phyloP scores from a whole-genome alignment of 2,797 vertebrate species.

The Alca torda region DNA sequence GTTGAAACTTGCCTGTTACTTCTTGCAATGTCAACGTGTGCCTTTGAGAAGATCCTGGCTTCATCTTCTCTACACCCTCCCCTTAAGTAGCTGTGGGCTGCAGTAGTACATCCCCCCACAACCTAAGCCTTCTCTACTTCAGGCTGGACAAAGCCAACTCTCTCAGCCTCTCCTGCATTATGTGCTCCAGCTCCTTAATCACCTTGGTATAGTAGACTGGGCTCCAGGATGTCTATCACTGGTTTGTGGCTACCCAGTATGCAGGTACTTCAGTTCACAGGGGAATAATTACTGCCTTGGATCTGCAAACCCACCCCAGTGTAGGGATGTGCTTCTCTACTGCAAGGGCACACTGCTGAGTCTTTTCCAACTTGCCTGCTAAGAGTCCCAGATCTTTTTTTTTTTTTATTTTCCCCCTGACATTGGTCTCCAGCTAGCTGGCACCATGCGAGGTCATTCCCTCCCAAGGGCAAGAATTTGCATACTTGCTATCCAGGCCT shows the following conservation, averaged over 20 bases:
- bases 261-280: background rate
- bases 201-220: background rate
- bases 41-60: background rate
- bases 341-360: background rate
- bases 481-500: background rate
- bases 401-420: background rate
- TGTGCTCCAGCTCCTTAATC: background rate
- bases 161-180: background rate
- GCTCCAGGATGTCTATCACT: background rate
- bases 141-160: background rate
- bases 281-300: background rate
- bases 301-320: background rate
- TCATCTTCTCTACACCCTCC: background rate
- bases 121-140: background rate
- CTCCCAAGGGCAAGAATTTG: background rate
- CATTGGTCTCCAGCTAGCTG: background rate
- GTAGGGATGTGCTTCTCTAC: background rate
- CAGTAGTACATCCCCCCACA: background rate
- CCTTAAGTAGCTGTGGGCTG: background rate
- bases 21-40: background rate
- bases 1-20: constrained; percentile 41
- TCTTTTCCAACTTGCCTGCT: background rate
- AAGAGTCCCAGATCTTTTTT: background rate
- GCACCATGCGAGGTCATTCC: background rate
- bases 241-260: background rate